A percentile compares a stretch with the other conserved stretches of the same genome.
These are phyloP conservation scores for Cinclus cinclus DNA, from an alignment of 2,113 vertebrate species.

Conservation along the genomic window DNA sequence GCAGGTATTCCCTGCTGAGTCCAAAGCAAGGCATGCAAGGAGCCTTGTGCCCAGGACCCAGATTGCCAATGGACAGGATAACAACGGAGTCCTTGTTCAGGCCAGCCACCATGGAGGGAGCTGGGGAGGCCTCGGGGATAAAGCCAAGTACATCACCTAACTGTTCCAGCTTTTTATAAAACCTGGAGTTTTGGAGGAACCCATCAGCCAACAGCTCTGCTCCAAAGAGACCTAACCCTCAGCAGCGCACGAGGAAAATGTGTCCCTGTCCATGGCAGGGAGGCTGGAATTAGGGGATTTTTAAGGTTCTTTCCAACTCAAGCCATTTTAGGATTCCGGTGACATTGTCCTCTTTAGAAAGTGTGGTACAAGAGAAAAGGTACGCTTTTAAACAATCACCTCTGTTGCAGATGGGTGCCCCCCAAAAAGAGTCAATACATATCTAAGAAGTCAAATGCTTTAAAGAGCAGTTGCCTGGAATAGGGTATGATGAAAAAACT, in stretches of 20 bases:
- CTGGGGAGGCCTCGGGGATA: background rate
- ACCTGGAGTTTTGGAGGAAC: background rate
- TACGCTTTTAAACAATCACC: background rate
- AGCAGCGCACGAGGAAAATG: background rate
- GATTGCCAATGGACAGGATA: background rate
- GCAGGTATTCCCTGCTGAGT: background rate
- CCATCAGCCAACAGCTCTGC: background rate
- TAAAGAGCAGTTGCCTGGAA: background rate
- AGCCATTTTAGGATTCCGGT: background rate
- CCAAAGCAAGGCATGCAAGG: background rate
- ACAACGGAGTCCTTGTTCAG: background rate
- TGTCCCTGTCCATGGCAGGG: background rate
- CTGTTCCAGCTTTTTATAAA: background rate
- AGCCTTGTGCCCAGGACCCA: background rate
- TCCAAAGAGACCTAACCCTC: background rate
- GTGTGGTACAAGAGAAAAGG: background rate
- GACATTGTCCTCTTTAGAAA: background rate
- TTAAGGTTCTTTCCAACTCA: background rate
- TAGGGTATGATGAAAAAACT: background rate
- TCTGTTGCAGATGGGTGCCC: background rate
- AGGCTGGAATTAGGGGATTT: background rate
- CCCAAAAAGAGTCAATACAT: background rate
- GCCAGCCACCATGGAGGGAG: fast-evolving
- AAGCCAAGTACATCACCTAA: background rate
- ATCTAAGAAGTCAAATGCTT: background rate